Evolutionary conservation across 2,888 invertebrate genomes (phyloP), one percentile per base, ranked within the genome.

Genomic region (Habrosyne pyritoides): DNA sequence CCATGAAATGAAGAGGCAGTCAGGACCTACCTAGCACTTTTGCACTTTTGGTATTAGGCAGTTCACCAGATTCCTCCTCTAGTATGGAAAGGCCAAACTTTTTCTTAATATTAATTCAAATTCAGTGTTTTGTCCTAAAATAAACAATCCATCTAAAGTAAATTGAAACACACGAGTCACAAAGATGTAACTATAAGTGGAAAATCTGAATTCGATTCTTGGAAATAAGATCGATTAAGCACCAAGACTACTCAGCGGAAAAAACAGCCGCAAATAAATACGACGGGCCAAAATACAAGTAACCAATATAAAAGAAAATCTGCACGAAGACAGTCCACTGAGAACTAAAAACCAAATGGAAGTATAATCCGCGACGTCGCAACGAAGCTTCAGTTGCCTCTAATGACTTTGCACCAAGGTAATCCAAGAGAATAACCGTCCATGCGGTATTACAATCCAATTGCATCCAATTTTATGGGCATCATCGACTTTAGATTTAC

Each of bases 351-450:
- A 66, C 67, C 60, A 69, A 76, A 81, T 75, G 74, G 69, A 69
- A 75, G 70, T 67, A 73, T 75, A 78, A 77, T 78, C 78, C 71
- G 59, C 58, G 65, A 63, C 64, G 71, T 61, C 64, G 67, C 67
- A 64, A 55, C 49, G 56, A 65, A 69, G 63, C 71, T 64, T 66
- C 69, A 70, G 75, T 70, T 69, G 73, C 66, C 69, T 74, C 77
- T 83, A 84, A 86, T 84, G 82, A 84, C 79, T 73, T 73, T 67
- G 75, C 78, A 75, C 71, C 67, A 63, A 67, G 75, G 75, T 77
- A 78, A 80, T 81, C 77, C 75, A 70, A 76, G 78, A 76, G 77
- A 73, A 79, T 79, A 77, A 71, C 71, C 69, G 28, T 54, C 52
- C 28, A 36, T 53, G 53, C 54, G 55, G 67, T 60, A 68, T 71